Conservation (phyloP, 2,113 vertebrate genomes). For the Nanorana parkeri region DNA sequence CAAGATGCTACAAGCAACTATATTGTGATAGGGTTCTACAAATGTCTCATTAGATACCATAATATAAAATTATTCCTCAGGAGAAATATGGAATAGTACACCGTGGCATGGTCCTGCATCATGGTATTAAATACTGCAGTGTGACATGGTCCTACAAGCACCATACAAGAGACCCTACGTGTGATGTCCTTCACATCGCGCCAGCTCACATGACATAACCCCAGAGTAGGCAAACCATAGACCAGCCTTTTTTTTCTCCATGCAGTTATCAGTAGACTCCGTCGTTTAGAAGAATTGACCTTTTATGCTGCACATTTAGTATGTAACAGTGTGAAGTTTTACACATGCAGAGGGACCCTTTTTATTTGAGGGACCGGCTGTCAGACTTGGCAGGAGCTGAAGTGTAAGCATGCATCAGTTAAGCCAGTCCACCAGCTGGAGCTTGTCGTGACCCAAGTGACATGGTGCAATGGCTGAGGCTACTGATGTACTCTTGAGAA, state of each 20-base stretch:
- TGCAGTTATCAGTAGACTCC: neutral
- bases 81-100: neutral
- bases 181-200: neutral
- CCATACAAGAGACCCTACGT: neutral
- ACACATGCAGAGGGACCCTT: conserved; percentile 10
- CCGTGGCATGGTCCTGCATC: neutral
- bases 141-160: neutral
- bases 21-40: neutral
- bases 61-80: no score
- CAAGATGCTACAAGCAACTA: neutral
- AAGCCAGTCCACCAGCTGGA: no score
- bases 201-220: neutral
- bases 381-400: neutral
- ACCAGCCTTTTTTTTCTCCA: neutral
- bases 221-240: no score
- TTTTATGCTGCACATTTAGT: neutral
- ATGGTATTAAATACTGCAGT: neutral
- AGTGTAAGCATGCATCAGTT: conserved; percentile 9
- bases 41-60: neutral
- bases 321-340: neutral
- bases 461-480: no score
- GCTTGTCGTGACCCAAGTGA: neutral
- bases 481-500: no score
- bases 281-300: neutral
- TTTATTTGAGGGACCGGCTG: no score